A percentile compares a stretch with the other conserved stretches of the same genome.
phyloP scores from a whole-genome alignment of 2,797 vertebrate genomes.

The Mormyrops boulengeri region DNA sequence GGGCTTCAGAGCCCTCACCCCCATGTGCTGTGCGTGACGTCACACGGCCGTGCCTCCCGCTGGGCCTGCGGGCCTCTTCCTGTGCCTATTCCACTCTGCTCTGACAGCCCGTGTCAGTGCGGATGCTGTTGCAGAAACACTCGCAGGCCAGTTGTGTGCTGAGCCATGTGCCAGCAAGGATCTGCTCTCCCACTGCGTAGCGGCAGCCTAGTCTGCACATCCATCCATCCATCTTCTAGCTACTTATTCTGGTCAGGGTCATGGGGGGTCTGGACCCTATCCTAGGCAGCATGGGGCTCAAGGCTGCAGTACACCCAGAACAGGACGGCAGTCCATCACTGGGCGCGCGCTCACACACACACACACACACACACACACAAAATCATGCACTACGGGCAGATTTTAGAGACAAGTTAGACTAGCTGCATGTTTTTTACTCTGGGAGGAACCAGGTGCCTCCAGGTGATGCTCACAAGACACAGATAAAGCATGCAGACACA shows the following conservation, averaged over 20 bases:
- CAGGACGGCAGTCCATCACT: background rate
- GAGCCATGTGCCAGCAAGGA: background rate
- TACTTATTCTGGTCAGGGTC: background rate
- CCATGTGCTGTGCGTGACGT: background rate
- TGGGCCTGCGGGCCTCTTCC: background rate
- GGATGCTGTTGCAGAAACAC: background rate
- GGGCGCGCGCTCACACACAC: background rate
- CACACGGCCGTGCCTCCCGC: background rate
- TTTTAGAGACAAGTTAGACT: background rate
- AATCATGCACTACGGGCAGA: background rate
- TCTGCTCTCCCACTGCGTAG: background rate
- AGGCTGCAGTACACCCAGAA: background rate
- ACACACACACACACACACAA: background rate
- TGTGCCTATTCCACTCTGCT: background rate
- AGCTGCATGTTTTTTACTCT: background rate
- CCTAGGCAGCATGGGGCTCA: background rate
- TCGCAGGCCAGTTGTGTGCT: background rate
- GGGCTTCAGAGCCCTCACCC: slow-evolving; percentile 38
- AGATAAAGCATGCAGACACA: background rate
- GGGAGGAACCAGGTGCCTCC: background rate
- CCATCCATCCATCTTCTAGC: background rate
- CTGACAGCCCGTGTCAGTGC: background rate
- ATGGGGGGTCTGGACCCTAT: background rate
- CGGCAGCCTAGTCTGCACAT: background rate
- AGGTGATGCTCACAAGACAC: background rate